Evolutionary conservation across 2,113 vertebrate species (phyloP), one percentile per base, ranked within the genome.

Genomic region (Athene cunicularia): DNA sequence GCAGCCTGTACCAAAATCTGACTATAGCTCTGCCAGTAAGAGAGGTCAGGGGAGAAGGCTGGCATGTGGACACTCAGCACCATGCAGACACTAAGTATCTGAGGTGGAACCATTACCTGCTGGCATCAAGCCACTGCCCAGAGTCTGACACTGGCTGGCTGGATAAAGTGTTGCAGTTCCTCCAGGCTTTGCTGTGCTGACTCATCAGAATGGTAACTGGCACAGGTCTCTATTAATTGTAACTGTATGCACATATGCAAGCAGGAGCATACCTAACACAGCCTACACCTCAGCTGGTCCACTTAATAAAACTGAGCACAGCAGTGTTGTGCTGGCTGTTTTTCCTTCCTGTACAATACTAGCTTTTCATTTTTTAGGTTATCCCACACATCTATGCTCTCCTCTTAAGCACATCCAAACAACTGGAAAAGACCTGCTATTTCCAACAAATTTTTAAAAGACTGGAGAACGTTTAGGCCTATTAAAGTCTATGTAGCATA

Each of bases 51-150:
- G 35, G 45, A 71, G 9, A 64, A 59, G 1, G 4, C 12, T 59
- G 75, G 28, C 22, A 47, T 0, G 1, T 2, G 12, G 30, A 63
- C 39, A 60, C 26, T 9, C 21, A 86, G 33, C 1, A 1, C 6
- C 11, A 17, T 1, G 1, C 0, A 59, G 52, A 82, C 0, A 5
- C 3, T 47, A 28, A 72, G 49, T 53, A 75, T 35, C 35, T 33
- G 22, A 73, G 33, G 58, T 56, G 20, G 20, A 83, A 82, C 19
- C 22, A 41, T 7, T 17, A 82, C 37, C 58, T 60, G 39, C 3
- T 76, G 41, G 39, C 33, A 5, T 9, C 8, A 2, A 86, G 63
- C 26, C 59, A 50, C 33, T 24, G 62, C 35, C 27, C 33, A 53
- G 75, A 59, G 43, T 23, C 56, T 83, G 58, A 59, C 22, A 52